These are phyloP conservation scores for Triplophysa rosa DNA, from an alignment of 2,113 vertebrate genomes.

Conservation along the genomic window DNA sequence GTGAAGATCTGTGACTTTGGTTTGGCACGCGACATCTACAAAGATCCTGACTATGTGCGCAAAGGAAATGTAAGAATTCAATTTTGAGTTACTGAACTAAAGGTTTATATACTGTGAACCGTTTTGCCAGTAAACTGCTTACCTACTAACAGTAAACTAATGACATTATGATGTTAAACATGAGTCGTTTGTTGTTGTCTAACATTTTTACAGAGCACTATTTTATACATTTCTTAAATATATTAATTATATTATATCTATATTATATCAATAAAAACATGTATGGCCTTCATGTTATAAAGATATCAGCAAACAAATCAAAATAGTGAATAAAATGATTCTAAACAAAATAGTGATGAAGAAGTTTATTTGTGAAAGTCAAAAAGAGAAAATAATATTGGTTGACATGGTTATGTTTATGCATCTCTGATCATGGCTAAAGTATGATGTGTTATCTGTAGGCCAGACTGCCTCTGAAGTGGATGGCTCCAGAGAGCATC, in stretches of 20 bases:
- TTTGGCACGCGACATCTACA: constrained; percentile 97
- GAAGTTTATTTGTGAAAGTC: not conserved
- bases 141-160: too few species aligned
- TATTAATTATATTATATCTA: too few species aligned
- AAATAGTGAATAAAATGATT: not conserved
- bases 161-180: too few species aligned
- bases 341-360: not conserved
- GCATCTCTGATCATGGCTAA: not conserved
- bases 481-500: constrained; percentile 99
- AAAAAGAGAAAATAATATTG: too few species aligned
- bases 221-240: too few species aligned
- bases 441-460: constrained; percentile 59
- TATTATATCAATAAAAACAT: too few species aligned
- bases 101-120: too few species aligned
- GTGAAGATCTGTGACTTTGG: constrained; percentile 99
- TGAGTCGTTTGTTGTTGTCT: too few species aligned
- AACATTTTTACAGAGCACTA: too few species aligned
- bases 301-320: not conserved
- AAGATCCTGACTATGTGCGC: constrained; percentile 97
- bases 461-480: constrained; percentile 96
- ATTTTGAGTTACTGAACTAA: not conserved
- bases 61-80: constrained; percentile 90
- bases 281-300: not conserved
- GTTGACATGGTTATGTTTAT: too few species aligned
- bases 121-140: not conserved